Percentiles rank a stretch among this genome's conserved stretches.
These are phyloP conservation scores for Sphaeridia pumilis DNA, from an alignment of 2,888 invertebrate species.

Conservation along the genomic window DNA sequence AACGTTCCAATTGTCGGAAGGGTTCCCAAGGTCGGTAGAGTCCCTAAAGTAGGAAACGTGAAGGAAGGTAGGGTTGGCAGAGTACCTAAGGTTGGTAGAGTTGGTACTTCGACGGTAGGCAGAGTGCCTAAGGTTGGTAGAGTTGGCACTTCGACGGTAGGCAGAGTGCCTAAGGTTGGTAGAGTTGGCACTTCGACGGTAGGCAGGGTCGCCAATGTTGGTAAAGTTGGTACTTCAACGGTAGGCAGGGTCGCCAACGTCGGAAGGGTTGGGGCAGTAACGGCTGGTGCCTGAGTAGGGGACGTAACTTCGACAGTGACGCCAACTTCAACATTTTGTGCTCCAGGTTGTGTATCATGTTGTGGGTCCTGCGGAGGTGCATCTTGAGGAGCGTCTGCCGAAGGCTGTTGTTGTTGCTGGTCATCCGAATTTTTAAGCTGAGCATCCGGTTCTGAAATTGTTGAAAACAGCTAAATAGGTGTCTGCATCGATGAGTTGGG, in stretches of 20 bases:
- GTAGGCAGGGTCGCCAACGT: constrained; percentile 2
- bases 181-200: constrained; percentile 10
- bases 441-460: constrained; percentile 3
- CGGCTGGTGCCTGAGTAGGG: not conserved
- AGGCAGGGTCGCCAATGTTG: constrained; percentile 8
- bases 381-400: not conserved
- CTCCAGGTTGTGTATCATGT: too few relatives aligned
- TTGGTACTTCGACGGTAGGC: constrained; percentile 1
- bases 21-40: constrained; percentile 2
- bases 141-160: not conserved
- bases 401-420: too few relatives aligned
- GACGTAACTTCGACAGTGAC: too few relatives aligned
- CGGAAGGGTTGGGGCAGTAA: not conserved
- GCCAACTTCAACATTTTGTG: too few relatives aligned
- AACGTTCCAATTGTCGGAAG: constrained; percentile 2
- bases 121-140: not conserved
- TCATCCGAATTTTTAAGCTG: too few relatives aligned
- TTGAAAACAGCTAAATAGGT: not conserved
- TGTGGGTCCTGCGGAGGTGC: not conserved
- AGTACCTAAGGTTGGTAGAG: not conserved
- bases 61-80: constrained; percentile 1
- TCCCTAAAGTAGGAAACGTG: constrained; percentile 8
- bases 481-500: not conserved
- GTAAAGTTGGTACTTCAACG: constrained; percentile 1
- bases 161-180: not conserved